Evolutionary conservation across 2,888 invertebrate species (phyloP).

Genomic region (Polymixis lichenea): DNA sequence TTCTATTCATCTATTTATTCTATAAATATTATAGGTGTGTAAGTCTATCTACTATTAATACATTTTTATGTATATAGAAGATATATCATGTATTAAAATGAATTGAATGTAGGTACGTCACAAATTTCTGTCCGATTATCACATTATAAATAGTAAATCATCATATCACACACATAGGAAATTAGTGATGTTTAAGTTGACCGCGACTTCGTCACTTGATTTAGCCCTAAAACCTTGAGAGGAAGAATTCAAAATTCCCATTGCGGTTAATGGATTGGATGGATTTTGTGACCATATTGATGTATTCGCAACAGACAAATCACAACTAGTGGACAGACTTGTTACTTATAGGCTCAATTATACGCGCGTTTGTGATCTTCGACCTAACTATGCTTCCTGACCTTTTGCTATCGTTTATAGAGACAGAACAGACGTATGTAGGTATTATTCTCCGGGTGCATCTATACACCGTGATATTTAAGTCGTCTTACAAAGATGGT

Average conservation of each 20-base stretch:
- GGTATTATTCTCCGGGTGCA: neutral
- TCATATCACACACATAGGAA: neutral
- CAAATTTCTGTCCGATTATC: neutral
- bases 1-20: no score
- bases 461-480: neutral
- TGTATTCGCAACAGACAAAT: neutral
- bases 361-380: slow-evolving; percentile 13
- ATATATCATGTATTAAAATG: no score
- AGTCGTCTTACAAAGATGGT: no score
- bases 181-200: neutral
- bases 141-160: neutral
- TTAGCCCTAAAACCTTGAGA: neutral
- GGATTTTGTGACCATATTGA: neutral
- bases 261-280: neutral
- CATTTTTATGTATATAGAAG: no score
- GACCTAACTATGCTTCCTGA: slow-evolving; percentile 10
- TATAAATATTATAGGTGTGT: no score
- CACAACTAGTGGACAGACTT: neutral
- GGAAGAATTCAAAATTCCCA: neutral
- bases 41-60: no score
- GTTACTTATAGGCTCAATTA: neutral
- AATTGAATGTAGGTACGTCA: neutral
- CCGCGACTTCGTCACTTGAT: neutral
- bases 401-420: slow-evolving; percentile 14
- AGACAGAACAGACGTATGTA: neutral